A percentile compares a stretch with the other conserved stretches of the same genome.
phyloP scores from a whole-genome alignment of 2,797 vertebrate species.

The Sternarchorhynchus goeldii region DNA sequence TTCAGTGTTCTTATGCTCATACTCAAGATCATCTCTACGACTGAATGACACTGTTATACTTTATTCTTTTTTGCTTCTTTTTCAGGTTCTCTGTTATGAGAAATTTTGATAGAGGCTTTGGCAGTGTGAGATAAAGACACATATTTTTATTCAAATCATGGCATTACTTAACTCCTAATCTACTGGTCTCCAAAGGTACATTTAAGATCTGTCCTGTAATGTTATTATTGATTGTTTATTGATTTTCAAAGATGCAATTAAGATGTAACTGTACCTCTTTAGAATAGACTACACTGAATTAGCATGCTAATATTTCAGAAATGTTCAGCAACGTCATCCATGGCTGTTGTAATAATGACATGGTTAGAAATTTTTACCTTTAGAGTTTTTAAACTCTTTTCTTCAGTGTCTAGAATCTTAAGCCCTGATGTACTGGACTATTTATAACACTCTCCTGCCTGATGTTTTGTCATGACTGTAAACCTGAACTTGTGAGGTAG shows the following conservation, averaged over 20 bases:
- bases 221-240: too few relatives aligned
- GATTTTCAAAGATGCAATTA: too few relatives aligned
- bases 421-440: neutral
- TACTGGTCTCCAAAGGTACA: too few relatives aligned
- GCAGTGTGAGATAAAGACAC: too few relatives aligned
- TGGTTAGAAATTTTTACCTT: neutral
- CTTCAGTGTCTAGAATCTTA: neutral
- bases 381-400: neutral
- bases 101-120: too few relatives aligned
- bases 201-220: too few relatives aligned
- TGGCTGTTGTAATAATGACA: neutral
- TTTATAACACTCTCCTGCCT: neutral
- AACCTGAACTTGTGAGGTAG: neutral
- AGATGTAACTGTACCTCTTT: neutral
- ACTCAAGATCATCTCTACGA: constrained; percentile 38
- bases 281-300: neutral
- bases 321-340: constrained; percentile 7
- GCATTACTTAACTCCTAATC: too few relatives aligned
- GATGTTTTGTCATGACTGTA: neutral
- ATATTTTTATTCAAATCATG: too few relatives aligned
- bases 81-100: too few relatives aligned
- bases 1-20: constrained; percentile 8
- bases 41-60: neutral
- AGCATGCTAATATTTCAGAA: neutral
- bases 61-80: too few relatives aligned